Percentiles rank a stretch among this genome's conserved stretches.
Evolutionary conservation across 2,888 invertebrate genomes (phyloP).

Genomic region (Cheilosia scutellata): DNA sequence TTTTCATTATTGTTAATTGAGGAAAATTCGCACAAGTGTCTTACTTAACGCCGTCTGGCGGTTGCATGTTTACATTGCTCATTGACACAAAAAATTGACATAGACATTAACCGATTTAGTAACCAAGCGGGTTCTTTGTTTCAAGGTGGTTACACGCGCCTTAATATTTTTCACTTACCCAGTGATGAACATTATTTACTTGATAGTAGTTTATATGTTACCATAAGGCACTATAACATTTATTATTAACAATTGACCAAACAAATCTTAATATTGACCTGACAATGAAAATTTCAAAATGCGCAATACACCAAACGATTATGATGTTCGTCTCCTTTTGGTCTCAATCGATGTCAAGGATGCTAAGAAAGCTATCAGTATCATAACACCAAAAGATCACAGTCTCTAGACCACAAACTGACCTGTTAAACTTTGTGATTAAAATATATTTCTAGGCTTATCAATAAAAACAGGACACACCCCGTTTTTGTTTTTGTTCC

Average conservation of each 20-base stretch:
- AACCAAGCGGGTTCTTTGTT: neutral
- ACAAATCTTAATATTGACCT: too few relatives aligned
- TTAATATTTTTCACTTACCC: neutral
- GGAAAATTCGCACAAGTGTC: constrained; percentile 4
- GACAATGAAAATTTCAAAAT: too few relatives aligned
- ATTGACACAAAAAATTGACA: neutral
- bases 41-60: constrained; percentile 21
- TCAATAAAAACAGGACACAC: constrained; percentile 21
- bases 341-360: too few relatives aligned
- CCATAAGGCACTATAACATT: too few relatives aligned
- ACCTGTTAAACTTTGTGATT: neutral
- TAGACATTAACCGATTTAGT: neutral
- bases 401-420: neutral
- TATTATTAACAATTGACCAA: neutral
- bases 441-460: neutral
- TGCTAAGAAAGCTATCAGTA: neutral
- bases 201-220: neutral
- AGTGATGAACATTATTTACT: neutral
- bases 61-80: neutral
- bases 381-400: neutral
- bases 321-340: too few relatives aligned
- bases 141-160: neutral
- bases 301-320: too few relatives aligned
- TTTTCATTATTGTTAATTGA: constrained; percentile 18
- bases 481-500: constrained; percentile 22